Percentiles rank a stretch among this genome's conserved stretches.
Conservation (phyloP, 2,797 vertebrate genomes). For the Pelochelys cantorii region DNA sequence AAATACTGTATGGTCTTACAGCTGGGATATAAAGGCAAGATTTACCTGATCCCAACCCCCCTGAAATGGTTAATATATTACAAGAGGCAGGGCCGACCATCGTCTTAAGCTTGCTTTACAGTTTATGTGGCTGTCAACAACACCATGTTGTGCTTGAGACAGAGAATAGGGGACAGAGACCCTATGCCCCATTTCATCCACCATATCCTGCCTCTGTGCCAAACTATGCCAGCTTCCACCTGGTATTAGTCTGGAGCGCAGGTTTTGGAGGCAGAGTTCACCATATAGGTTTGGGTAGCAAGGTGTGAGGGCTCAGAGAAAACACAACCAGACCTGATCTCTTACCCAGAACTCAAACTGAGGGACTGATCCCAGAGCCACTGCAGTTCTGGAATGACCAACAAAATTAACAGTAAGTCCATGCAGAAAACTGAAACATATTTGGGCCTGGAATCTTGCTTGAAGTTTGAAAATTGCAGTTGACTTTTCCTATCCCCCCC, state of each 20-base stretch:
- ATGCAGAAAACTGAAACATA: slow-evolving; percentile 18
- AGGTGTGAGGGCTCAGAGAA: slow-evolving; percentile 41
- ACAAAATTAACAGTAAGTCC: slow-evolving; percentile 53
- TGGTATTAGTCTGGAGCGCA: background rate
- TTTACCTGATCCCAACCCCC: slow-evolving; percentile 40
- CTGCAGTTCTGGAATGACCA: slow-evolving; percentile 42
- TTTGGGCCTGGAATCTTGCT: slow-evolving; percentile 36
- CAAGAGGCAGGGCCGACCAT: slow-evolving; percentile 20
- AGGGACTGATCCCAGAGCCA: slow-evolving; percentile 56
- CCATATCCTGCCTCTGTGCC: background rate
- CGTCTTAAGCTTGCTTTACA: slow-evolving; percentile 54
- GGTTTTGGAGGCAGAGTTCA: background rate
- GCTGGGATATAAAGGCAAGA: background rate
- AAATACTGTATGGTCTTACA: slow-evolving; percentile 26
- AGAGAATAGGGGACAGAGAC: background rate
- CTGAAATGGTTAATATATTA: slow-evolving; percentile 45
- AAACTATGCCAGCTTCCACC: background rate
- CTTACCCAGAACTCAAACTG: slow-evolving; percentile 46
- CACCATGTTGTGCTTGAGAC: slow-evolving; percentile 52
- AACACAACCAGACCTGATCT: slow-evolving; percentile 57
- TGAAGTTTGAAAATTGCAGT: slow-evolving; percentile 32
- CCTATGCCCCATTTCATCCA: background rate
- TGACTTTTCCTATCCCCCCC: slow-evolving; percentile 1
- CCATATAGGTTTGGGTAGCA: background rate
- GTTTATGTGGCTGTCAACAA: slow-evolving; percentile 56